Evolutionary conservation across 1,140 invertebrate species (phyloP), one percentile per base, ranked within the genome.

Genomic region (Brachionus calyciflorus): DNA sequence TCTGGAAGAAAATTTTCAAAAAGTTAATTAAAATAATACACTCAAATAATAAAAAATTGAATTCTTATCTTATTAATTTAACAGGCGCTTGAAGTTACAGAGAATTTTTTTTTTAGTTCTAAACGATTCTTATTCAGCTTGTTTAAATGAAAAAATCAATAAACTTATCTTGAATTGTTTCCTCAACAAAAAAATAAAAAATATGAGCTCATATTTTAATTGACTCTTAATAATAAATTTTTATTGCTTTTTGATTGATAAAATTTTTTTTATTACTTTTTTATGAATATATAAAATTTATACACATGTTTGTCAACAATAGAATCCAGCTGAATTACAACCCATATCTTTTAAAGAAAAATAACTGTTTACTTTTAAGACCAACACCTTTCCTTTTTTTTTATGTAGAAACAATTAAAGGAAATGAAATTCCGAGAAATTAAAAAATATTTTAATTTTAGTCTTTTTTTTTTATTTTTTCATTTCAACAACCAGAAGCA

Each of bases 221-320:
- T 55, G 53, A 55, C 53, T 55, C 53, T 55, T 55, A 55, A 55
- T 55, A 55, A 55, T 28, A 55, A 2, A 55, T n/a, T 60, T 60
- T 60, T 60, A 60, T 60, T 60, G 55, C 55, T 19, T 60, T 60
- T 60, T 60, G 55, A 60, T 60, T 60, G 55, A 60, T 60, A 60
- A 33, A n/a, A 33, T 37, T 60, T 60, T 55, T 53, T 33, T 60
- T 60, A 60, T 37, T 60, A 17, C 17, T 60, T 33, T 60, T 60
- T 60, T 37, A 33, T 28, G 33, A 26, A 37, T 5, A 37, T 37
- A 9, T 55, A 12, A 26, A 55, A 14, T 33, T 60, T 33, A 17
- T 60, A 12, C 26, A 60, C 19, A 17, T 60, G 55, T 60, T 60
- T 60, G 55, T 37, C 37, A 60, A 60, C 28, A 33, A 37, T 33